Evolutionary conservation across 2,797 vertebrate species (phyloP), one percentile per base, ranked within the genome.

Genomic region (Chrysolophus pictus): DNA sequence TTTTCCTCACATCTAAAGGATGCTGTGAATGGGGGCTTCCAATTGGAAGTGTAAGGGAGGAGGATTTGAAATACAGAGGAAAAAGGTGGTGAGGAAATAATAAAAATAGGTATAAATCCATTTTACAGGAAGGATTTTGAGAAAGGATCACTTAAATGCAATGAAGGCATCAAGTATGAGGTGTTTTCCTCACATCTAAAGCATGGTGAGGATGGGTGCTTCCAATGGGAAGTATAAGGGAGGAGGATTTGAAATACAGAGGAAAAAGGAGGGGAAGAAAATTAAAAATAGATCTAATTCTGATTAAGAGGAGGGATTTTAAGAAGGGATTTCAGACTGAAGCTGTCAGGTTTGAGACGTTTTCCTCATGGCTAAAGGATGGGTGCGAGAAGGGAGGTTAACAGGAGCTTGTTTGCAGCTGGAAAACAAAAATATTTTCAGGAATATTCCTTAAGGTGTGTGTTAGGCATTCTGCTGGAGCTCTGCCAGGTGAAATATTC

Each of bases 381-480:
- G 15, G n/a, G 28, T 49, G 26, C 0, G 0, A 23, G 14, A 29
- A 55, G 55, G 42, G 53, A 18, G 78, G 8, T 35, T 42, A 14
- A 49, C 39, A 76, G 31, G 46, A 85, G 18, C 3, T 70, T 6
- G 4, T 49, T 13, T 33, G 70, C 37, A 79, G 12, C 31, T 70
- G 73, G 29, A 63, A 91, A 83, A 16, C 31, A 53, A 28, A 84
- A 88, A 69, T 59, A 44, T 73, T 69, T 49, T 31, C 22, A 11
- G 31, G 63, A 5, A 4, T 33, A 10, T 59, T 37, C 26, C 14
- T 26, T 42, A 14, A 60, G 11, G 14, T 75, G 12, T 81, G 74
- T 15, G 9, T 75, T 62, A 8, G 5, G 1, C 17, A 11, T 33
- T 62, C 35, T 2, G 44, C 47, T 55, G 12, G 11, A 67, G 18